Percentiles rank a stretch among this genome's conserved stretches.
Conservation (phyloP, 2,888 invertebrate genomes). For the Pogonocherus hispidulus region DNA sequence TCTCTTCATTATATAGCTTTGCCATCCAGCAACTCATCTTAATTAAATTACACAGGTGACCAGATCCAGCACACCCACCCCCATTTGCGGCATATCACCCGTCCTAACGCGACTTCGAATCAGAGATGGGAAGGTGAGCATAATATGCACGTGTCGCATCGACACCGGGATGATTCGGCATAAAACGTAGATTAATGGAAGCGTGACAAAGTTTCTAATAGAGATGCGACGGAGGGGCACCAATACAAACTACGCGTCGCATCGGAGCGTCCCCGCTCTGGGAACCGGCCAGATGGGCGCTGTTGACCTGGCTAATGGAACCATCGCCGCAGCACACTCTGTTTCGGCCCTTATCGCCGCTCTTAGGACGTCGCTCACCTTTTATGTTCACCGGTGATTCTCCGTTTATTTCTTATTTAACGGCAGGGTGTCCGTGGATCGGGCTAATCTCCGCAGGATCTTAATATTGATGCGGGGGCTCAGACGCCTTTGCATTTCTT, state of each 20-base stretch:
- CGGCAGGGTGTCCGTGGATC: not conserved
- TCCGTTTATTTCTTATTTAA: slow-evolving; percentile 3
- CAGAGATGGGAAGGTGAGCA: slow-evolving; percentile 54
- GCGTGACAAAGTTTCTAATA: slow-evolving; percentile 61
- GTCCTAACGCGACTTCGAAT: slow-evolving; percentile 41
- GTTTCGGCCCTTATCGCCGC: slow-evolving; percentile 57
- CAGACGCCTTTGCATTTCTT: too few relatives aligned
- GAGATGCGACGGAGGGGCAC: slow-evolving; percentile 61
- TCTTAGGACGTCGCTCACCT: slow-evolving; percentile 49
- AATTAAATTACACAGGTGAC: too few relatives aligned
- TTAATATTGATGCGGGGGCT: too few relatives aligned
- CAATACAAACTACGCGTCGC: slow-evolving; percentile 34
- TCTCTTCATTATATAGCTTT: too few relatives aligned
- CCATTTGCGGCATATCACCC: slow-evolving; percentile 5
- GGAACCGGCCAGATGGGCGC: slow-evolving; percentile 59
- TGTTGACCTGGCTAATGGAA: slow-evolving; percentile 66
- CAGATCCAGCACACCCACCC: not conserved
- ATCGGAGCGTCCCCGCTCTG: slow-evolving; percentile 46
- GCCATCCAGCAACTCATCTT: too few relatives aligned
- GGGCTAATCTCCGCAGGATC: not conserved
- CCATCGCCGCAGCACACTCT: slow-evolving; percentile 57
- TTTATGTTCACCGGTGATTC: slow-evolving; percentile 38
- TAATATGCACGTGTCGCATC: slow-evolving; percentile 56
- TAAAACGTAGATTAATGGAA: slow-evolving; percentile 64
- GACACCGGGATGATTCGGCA: slow-evolving; percentile 58